Conservation (phyloP, 2,888 invertebrate species). For the Xestia c-nigrum region DNA sequence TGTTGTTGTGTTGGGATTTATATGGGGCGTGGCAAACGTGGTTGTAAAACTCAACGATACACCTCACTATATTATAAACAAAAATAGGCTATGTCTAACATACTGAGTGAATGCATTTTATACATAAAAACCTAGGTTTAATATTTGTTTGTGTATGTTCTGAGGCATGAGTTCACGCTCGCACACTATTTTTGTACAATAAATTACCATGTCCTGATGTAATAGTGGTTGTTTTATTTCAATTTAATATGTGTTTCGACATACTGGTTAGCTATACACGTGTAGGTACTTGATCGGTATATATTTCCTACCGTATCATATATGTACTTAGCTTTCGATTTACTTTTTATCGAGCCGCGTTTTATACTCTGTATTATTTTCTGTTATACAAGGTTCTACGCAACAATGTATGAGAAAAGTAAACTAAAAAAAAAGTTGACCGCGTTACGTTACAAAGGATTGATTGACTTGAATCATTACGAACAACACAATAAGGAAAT, state of each 20-base stretch:
- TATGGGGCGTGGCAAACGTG: conserved; percentile 78
- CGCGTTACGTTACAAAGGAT: conserved; percentile 45
- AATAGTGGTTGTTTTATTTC: conserved; percentile 85
- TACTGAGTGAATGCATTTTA: conserved; percentile 90
- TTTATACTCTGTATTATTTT: conserved; percentile 25
- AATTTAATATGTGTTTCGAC: conserved; percentile 61
- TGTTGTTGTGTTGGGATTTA: conserved; percentile 80
- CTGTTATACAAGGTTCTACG: conserved; percentile 15
- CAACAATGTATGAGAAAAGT: conserved; percentile 30
- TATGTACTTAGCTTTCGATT: conserved; percentile 20
- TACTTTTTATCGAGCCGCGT: conserved; percentile 28
- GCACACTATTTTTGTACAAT: conserved; percentile 91
- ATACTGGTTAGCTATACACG: conserved; percentile 56
- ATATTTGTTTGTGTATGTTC: conserved; percentile 89
- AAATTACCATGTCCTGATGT: conserved; percentile 89
- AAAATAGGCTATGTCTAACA: conserved; percentile 88
- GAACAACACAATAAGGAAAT: conserved; percentile 57
- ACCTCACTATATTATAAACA: conserved; percentile 83
- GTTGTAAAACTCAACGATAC: conserved; percentile 90
- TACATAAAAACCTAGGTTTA: conserved; percentile 86
- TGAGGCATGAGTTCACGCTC: conserved; percentile 89
- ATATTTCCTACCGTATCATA: conserved; percentile 38
- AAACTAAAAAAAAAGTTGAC: conserved; percentile 15
- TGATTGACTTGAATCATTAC: conserved; percentile 50
- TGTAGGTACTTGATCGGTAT: conserved; percentile 37